Percentiles rank a stretch among this genome's conserved stretches.
Evolutionary conservation across 2,113 vertebrate species (phyloP).

Genomic region (Sinocyclocheilus rhinocerous): DNA sequence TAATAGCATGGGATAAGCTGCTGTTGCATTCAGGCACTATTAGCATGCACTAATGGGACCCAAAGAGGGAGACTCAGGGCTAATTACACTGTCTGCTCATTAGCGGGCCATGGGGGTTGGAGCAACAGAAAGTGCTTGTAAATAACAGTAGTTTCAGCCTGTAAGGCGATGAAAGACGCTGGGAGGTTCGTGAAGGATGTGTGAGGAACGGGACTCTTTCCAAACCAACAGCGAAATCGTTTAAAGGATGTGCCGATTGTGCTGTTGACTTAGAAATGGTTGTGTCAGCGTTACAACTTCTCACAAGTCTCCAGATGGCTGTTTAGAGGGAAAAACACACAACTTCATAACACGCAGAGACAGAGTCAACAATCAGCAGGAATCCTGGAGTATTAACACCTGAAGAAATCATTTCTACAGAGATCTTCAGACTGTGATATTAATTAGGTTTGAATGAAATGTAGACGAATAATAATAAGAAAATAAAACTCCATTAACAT

Average conservation of each 20-base stretch:
- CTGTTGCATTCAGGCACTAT: constrained; percentile 41
- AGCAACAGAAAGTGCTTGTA: constrained; percentile 25
- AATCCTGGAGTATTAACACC: constrained; percentile 64
- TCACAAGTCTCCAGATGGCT: constrained; percentile 63
- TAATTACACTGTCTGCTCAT: constrained; percentile 59
- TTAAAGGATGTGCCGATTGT: neutral
- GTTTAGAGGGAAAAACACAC: constrained; percentile 64
- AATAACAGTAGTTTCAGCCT: constrained; percentile 15
- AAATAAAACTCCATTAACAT: constrained; percentile 73
- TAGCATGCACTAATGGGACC: constrained; percentile 62
- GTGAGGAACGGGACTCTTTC: constrained; percentile 11
- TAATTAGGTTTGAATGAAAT: constrained; percentile 70
- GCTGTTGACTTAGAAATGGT: constrained; percentile 38
- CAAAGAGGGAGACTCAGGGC: constrained; percentile 49
- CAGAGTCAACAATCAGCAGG: constrained; percentile 56
- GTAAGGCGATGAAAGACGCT: neutral
- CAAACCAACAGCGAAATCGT: neutral
- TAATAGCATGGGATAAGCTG: constrained; percentile 26
- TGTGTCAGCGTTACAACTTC: constrained; percentile 48
- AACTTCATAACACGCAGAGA: constrained; percentile 64
- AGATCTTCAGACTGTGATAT: constrained; percentile 69
- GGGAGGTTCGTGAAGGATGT: neutral
- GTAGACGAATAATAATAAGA: neutral
- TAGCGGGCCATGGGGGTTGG: constrained; percentile 34
- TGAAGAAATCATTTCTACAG: constrained; percentile 62